Evolutionary conservation across 2,113 vertebrate species (phyloP), one percentile per base, ranked within the genome.

Genomic region (Alexandromys fortis): DNA sequence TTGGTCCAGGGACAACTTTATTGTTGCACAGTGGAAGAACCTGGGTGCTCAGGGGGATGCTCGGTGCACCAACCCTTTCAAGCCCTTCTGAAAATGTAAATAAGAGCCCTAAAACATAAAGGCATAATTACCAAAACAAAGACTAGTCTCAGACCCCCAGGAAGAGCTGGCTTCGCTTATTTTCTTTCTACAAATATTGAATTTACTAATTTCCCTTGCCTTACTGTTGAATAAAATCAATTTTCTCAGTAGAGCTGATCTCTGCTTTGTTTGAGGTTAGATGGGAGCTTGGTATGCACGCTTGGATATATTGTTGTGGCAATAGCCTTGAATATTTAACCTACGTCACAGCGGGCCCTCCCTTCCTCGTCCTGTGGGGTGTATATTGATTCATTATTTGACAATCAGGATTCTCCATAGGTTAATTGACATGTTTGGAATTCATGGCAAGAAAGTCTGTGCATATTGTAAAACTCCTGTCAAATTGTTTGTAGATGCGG

Each of bases 161-260:
- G 98, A 98, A 98, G 98, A 98, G 97, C 97, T 98, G 97, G 98
- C 97, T 98, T 98, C 97, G 95, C 98, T 98, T 98, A 98, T 98
- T 98, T 98, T 98, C 98, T 98, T 98, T 98, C 98, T 98, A 98
- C 98, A 98, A 98, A 99, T 98, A 99, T 98, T 99, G 98, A 98
- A 98, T 98, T 98, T 98, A 98, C 98, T 98, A 98, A 99, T 98
- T 98, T 98, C 98, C 98, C 98, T 98, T 89, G 97, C 98, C 98
- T 98, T 98, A 92, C 98, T 97, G 95, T 97, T 98, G 98, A 98
- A 98, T 98, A 98, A 98, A 98, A 98, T 98, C 98, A 98, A 98
- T 98, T 98, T 98, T 98, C 98, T 98, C 98, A 98, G 98, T 97
- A 98, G 98, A 98, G 97, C 97, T 98, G 98, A 98, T 98, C 98